Percentiles rank a stretch among this genome's conserved stretches.
Conservation (phyloP, 2,888 invertebrate genomes). For the Pristionchus entomophagus region DNA sequence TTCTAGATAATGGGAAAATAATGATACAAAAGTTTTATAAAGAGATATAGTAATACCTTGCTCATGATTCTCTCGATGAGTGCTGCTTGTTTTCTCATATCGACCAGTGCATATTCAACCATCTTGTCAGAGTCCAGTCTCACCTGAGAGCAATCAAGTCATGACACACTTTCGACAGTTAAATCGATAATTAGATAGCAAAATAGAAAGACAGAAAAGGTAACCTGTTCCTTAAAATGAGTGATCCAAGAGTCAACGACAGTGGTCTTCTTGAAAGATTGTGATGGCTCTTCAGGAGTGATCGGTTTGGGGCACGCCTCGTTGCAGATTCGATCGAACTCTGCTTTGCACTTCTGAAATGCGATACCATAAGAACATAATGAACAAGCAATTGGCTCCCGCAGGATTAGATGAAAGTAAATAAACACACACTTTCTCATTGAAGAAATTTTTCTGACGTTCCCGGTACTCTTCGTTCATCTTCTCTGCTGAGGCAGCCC, state of each 20-base stretch:
- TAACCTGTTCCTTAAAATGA: background rate
- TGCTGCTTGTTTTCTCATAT: background rate
- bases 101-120: constrained; percentile 2
- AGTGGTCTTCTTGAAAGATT: background rate
- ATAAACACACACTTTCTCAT: background rate
- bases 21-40: background rate
- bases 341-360: constrained; percentile 39
- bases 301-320: constrained; percentile 11
- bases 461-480: constrained; percentile 33
- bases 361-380: too few relatives aligned
- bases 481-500: background rate
- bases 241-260: constrained; percentile 42
- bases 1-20: background rate
- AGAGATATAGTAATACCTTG: background rate
- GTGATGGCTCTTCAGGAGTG: background rate
- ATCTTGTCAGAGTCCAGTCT: constrained; percentile 8
- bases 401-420: too few relatives aligned
- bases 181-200: background rate
- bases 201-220: background rate
- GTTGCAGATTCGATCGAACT: constrained; percentile 17
- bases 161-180: background rate
- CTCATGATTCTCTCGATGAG: constrained; percentile 39
- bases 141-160: background rate
- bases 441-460: constrained; percentile 26
- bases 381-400: too few relatives aligned